phyloP scores from a whole-genome alignment of 2,797 vertebrate species.

The Gallinago stenura region DNA sequence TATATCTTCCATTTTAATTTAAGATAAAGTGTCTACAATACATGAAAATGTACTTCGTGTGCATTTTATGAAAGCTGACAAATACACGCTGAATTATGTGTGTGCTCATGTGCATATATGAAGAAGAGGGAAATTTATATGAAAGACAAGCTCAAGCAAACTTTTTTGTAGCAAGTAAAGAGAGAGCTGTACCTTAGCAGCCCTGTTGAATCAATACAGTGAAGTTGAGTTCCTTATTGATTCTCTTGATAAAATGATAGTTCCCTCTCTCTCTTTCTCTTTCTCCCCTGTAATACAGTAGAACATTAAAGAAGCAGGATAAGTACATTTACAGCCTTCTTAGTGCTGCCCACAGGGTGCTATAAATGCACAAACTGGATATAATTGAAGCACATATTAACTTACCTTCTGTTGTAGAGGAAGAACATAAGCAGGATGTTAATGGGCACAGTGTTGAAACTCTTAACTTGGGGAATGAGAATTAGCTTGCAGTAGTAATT shows the following conservation, averaged over 20 bases:
- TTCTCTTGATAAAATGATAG: conserved; percentile 73
- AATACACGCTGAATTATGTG: background rate
- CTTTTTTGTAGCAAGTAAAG: background rate
- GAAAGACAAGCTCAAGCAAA: background rate
- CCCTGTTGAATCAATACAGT: conserved; percentile 57
- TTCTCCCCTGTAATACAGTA: conserved; percentile 66
- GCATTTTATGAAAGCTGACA: conserved; percentile 34
- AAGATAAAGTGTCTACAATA: background rate
- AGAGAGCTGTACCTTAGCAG: background rate
- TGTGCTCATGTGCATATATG: background rate
- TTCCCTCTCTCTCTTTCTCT: conserved; percentile 48
- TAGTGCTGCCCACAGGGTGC: conserved; percentile 83
- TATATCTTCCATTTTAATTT: conserved; percentile 18
- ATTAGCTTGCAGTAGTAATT: conserved; percentile 97
- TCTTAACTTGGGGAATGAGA: conserved; percentile 89
- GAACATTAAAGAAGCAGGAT: conserved; percentile 77
- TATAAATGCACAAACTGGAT: conserved; percentile 92
- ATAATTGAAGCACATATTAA: conserved; percentile 93
- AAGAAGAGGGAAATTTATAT: background rate
- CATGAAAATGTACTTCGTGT: background rate
- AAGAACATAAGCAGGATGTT: conserved; percentile 88
- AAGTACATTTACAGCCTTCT: conserved; percentile 81
- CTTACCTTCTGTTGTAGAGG: conserved; percentile 91
- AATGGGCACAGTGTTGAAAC: conserved; percentile 88
- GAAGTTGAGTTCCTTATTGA: conserved; percentile 70